Conservation (phyloP, 2,797 vertebrate genomes). For the Lepilemur ruficaudatus region DNA sequence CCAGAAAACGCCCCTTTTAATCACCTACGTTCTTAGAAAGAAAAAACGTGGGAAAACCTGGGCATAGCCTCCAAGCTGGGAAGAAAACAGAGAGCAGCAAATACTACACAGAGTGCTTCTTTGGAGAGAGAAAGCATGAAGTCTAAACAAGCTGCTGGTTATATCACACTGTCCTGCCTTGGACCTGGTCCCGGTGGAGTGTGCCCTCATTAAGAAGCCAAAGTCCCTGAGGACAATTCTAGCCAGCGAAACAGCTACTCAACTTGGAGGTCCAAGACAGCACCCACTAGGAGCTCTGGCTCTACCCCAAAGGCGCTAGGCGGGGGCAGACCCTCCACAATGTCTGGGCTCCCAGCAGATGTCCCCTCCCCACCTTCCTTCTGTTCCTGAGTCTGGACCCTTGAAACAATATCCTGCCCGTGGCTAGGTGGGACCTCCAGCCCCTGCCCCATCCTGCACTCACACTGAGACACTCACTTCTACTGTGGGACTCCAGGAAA, state of each 20-base stretch:
- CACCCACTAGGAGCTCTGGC: neutral
- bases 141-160: neutral
- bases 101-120: neutral
- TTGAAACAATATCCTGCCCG: no score
- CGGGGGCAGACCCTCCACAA: neutral
- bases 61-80: neutral
- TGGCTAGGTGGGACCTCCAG: neutral
- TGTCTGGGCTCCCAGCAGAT: neutral
- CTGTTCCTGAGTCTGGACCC: neutral
- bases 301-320: neutral
- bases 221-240: neutral
- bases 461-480: neutral
- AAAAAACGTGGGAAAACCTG: neutral
- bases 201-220: neutral
- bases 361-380: neutral
- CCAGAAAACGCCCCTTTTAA: neutral
- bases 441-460: neutral
- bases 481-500: neutral
- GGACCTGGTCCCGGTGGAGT: neutral
- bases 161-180: neutral
- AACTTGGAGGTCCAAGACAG: neutral
- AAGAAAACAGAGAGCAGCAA: neutral
- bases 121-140: neutral
- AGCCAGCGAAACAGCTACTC: neutral
- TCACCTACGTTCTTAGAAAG: slow-evolving; percentile 7